These are phyloP conservation scores for Montipora sp. DNA, from an alignment of 64 coral and sea anemone genomes.

Conservation along the genomic window DNA sequence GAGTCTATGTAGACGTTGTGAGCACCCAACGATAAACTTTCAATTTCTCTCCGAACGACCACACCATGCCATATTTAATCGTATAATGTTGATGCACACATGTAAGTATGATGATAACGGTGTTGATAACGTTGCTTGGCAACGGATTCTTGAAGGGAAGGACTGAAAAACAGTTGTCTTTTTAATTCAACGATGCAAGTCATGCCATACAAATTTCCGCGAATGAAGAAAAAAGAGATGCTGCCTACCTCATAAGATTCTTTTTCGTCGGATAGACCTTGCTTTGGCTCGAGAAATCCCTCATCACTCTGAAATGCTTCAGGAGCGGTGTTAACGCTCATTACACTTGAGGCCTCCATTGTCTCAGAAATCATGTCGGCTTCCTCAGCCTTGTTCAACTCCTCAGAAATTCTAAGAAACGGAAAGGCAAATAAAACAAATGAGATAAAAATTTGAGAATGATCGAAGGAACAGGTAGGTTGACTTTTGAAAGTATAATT, in stretches of 20 bases:
- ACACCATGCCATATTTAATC: no score
- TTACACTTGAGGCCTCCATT: conserved; percentile 5
- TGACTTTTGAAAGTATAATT: no score
- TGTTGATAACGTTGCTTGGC: no score
- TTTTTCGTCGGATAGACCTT: background rate
- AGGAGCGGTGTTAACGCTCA: background rate
- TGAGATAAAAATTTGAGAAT: no score
- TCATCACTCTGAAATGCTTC: conserved; percentile 1
- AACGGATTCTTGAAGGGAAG: no score
- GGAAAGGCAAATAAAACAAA: background rate
- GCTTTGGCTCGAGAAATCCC: conserved; percentile 35
- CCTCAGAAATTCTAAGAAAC: background rate
- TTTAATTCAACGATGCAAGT: background rate
- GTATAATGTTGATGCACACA: no score
- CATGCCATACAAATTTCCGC: background rate
- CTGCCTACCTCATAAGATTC: conserved; percentile 11
- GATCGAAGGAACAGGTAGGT: no score
- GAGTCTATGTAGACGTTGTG: no score
- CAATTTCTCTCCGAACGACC: no score
- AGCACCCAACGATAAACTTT: no score
- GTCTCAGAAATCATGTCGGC: background rate
- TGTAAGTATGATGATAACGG: no score
- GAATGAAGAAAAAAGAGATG: background rate
- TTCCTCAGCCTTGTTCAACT: background rate
- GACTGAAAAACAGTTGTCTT: no score